These are phyloP conservation scores for Cheirogaleus medius DNA, from an alignment of 2,113 vertebrate species.

Conservation along the genomic window DNA sequence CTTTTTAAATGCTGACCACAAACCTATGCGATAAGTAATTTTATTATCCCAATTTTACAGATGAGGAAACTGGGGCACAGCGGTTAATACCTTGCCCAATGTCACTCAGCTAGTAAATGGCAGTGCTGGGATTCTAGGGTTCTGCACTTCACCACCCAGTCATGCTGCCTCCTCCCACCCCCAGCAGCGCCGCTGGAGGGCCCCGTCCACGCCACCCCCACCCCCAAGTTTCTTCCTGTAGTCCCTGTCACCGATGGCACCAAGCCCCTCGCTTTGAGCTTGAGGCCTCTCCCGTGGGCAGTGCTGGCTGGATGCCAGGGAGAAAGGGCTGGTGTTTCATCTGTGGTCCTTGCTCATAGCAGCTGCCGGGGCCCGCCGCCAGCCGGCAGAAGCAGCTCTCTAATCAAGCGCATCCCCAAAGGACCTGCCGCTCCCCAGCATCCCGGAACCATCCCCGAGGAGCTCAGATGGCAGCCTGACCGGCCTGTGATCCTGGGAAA, in stretches of 20 bases:
- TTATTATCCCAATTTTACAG: neutral
- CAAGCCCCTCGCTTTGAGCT: neutral
- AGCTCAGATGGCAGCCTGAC: neutral
- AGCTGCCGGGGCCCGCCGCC: neutral
- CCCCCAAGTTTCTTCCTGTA: neutral
- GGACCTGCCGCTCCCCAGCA: neutral
- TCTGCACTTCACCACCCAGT: neutral
- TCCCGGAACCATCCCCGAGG: neutral
- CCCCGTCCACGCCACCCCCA: neutral
- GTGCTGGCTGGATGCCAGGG: neutral
- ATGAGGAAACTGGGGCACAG: neutral
- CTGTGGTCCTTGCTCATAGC: neutral
- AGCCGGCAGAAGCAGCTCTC: neutral
- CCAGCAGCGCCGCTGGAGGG: neutral
- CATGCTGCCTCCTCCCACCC: rapidly evolving
- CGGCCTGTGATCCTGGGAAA: neutral
- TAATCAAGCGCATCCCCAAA: neutral
- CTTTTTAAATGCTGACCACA: neutral
- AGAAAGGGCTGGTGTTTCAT: neutral
- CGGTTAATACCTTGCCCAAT: neutral
- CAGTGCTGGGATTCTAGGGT: neutral
- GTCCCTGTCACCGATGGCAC: neutral
- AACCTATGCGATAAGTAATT: neutral
- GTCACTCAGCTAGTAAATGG: neutral
- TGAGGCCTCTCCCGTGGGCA: neutral